Base-by-base conservation (phyloP, 2,888 invertebrate genomes). In the Sesamia inferens region DNA sequence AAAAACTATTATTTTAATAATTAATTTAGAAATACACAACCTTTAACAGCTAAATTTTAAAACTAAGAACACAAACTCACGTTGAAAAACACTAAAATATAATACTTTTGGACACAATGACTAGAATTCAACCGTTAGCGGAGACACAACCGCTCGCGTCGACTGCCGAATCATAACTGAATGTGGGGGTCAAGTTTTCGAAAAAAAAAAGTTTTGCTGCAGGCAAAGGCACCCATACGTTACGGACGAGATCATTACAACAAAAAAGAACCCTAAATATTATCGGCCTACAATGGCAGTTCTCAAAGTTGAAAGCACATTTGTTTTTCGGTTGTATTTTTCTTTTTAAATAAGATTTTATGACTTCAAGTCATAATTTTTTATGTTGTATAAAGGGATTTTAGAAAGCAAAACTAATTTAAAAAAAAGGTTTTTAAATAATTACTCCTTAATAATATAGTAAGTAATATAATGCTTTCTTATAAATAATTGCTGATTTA, bases 191-290 rank as follows among this genome's bases (percentile, higher is more conserved):
- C 94, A 94, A 93, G 92, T 92, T 95, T 94, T 93, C 88, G 92
- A 92, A 94, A 95, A 94, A 73, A 48, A 93, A 92, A 92, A 89
- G 83, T 88, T 87, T 90, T 90, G 91, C 89, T 91, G 93, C 93
- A 93, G 92, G 92, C 94, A 92, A 92, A 92, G 92, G 94, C 94
- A 93, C 94, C 94, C 95, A 94, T 95, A 94, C 95, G 94, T 93
- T 95, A 94, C 95, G 91, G 92, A 88, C 91, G 95, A 96, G 95
- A 96, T 95, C 95, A 93, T 93, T 94, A 92, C 92, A 93, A 95
- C 95, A 95, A 96, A 96, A 95, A 96, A 93, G 93, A 93, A 95
- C 95, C 95, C 95, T 94, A 94, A 95, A 96, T 95, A 94, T 94
- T 94, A 93, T 93, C 89, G 92, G 85, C 83, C 86, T 87, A 85